phyloP scores from a whole-genome alignment of 1,140 invertebrate species.

The Nephotettix cincticeps region DNA sequence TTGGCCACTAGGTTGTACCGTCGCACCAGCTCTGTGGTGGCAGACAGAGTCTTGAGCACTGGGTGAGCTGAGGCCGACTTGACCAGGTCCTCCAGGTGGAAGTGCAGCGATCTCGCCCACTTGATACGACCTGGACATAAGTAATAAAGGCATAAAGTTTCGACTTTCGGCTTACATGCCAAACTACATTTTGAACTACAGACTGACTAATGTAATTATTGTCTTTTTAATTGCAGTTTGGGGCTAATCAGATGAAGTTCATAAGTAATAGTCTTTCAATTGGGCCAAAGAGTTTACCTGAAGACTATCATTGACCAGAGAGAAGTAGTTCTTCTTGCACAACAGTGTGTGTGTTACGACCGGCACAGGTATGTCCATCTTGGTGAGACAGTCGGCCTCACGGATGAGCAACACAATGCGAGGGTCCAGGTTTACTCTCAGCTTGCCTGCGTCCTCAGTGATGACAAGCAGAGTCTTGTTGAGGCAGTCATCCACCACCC shows the following conservation, averaged over 20 bases:
- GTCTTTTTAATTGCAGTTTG: too few species aligned
- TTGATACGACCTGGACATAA: conserved; percentile 59
- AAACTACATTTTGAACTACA: too few species aligned
- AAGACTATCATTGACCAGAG: conserved; percentile 73
- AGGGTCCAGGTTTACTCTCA: conserved; percentile 70
- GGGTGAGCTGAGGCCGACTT: conserved; percentile 68
- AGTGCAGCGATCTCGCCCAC: conserved; percentile 66
- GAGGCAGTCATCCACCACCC: conserved; percentile 66
- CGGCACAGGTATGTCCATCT: conserved; percentile 82
- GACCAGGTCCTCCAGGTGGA: conserved; percentile 71
- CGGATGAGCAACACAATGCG: conserved; percentile 72
- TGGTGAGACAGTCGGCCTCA: conserved; percentile 84
- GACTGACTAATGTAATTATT: too few species aligned
- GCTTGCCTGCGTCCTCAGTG: conserved; percentile 55
- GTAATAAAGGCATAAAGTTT: too few species aligned
- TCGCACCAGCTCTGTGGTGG: conserved; percentile 67
- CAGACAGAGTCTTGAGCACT: conserved; percentile 63
- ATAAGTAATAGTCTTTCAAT: too few species aligned
- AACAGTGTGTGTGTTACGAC: conserved; percentile 80
- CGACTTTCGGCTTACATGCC: too few species aligned
- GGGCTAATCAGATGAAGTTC: too few species aligned
- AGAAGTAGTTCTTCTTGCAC: conserved; percentile 75
- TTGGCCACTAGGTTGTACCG: conserved; percentile 66
- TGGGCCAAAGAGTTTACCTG: too few species aligned
- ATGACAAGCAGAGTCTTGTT: conserved; percentile 65